phyloP scores from a whole-genome alignment of 2,797 vertebrate species.

The Hephaestus fuliginosus region DNA sequence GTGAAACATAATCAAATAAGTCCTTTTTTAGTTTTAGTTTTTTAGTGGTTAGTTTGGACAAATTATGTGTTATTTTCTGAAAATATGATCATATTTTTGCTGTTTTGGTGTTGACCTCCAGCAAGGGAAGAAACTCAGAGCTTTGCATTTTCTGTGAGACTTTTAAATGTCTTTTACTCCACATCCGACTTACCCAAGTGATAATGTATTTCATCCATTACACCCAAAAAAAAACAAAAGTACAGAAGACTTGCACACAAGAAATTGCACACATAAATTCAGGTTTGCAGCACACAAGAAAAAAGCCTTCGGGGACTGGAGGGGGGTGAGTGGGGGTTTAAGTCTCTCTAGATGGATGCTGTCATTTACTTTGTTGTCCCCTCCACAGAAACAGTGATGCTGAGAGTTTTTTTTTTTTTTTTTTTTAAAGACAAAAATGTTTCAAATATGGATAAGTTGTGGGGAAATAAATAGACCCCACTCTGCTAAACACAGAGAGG shows the following conservation, averaged over 20 bases:
- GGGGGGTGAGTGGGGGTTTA: neutral
- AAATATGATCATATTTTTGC: neutral
- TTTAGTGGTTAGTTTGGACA: neutral
- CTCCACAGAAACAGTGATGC: slow-evolving; percentile 46
- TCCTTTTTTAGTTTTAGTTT: no score
- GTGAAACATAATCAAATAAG: neutral
- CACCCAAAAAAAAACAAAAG: slow-evolving; percentile 7
- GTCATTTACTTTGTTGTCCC: slow-evolving; percentile 60
- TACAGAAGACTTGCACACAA: neutral
- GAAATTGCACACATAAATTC: slow-evolving; percentile 48
- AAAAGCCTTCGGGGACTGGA: slow-evolving; percentile 8
- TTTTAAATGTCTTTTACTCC: slow-evolving; percentile 1
- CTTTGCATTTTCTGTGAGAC: neutral
- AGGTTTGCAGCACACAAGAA: slow-evolving; percentile 27
- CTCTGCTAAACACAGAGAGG: slow-evolving; percentile 31
- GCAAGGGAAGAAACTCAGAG: neutral
- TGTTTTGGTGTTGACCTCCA: neutral
- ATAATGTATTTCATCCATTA: slow-evolving; percentile 25
- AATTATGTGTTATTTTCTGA: neutral
- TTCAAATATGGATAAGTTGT: slow-evolving; percentile 52
- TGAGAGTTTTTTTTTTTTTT: neutral
- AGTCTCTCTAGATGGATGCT: slow-evolving; percentile 50
- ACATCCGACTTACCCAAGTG: neutral
- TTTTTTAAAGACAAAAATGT: slow-evolving; percentile 44
- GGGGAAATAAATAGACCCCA: slow-evolving; percentile 47